Conservation (phyloP, 2,797 vertebrate genomes). For the Cygnus olor region DNA sequence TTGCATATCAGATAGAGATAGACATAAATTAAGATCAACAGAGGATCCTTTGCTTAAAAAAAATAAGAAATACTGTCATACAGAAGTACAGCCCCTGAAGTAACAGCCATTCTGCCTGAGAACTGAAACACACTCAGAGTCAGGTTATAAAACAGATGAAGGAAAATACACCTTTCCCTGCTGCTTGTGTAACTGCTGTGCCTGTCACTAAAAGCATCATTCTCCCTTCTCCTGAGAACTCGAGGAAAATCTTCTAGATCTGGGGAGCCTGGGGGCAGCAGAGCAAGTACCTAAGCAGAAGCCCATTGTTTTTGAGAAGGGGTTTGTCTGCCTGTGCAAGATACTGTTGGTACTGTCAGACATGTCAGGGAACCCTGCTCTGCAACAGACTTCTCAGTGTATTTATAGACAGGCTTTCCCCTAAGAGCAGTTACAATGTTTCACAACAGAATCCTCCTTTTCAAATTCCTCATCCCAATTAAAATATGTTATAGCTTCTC, state of each 20-base stretch:
- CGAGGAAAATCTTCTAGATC: not conserved
- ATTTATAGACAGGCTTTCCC: not conserved
- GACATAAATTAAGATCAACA: not conserved
- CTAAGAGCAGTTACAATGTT: not conserved
- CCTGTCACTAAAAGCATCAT: not conserved
- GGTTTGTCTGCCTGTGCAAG: not conserved
- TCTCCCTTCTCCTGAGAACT: not conserved
- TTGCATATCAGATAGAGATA: not conserved
- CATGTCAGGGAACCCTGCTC: not conserved
- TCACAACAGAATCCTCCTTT: constrained; percentile 19
- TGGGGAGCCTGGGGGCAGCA: not conserved
- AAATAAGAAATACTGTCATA: not conserved
- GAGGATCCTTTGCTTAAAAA: not conserved
- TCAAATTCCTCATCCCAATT: not conserved
- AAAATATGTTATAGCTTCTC: not conserved
- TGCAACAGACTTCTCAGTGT: not conserved
- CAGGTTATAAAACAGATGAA: not conserved
- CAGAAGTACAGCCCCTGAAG: not conserved
- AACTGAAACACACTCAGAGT: not conserved
- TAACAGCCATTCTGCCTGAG: not conserved
- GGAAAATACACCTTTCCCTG: not conserved
- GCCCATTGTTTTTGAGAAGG: not conserved
- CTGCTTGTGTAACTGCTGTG: not conserved
- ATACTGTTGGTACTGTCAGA: not conserved
- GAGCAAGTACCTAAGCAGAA: not conserved